Conservation (phyloP, 2,888 invertebrate species). For the Alloplasta piceator region DNA sequence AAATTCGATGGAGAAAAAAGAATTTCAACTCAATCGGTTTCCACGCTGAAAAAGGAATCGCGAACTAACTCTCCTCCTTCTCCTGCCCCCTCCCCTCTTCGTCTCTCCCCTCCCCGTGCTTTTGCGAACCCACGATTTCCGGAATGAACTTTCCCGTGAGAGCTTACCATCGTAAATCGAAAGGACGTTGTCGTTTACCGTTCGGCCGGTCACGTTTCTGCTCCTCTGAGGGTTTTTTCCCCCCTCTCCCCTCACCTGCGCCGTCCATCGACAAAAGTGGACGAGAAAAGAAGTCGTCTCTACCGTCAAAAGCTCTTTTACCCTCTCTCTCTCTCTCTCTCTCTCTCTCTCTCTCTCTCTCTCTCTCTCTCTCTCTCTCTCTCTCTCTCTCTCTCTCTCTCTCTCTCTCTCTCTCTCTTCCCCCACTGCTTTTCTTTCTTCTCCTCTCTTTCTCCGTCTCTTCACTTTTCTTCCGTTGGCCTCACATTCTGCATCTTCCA, state of each 20-base stretch:
- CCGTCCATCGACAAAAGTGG: conserved; percentile 37
- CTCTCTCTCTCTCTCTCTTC: conserved; percentile 4
- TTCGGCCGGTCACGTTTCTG: conserved; percentile 69
- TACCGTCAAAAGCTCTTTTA: conserved; percentile 38
- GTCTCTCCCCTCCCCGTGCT: neutral
- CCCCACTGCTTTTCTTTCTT: conserved; percentile 27
- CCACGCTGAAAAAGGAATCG: conserved; percentile 55
- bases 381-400: too few species aligned
- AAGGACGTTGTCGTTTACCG: conserved; percentile 70
- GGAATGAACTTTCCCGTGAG: conserved; percentile 67
- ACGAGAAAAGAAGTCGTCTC: conserved; percentile 13
- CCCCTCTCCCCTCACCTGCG: conserved; percentile 24
- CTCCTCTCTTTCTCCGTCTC: conserved; percentile 4
- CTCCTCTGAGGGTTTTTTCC: conserved; percentile 59
- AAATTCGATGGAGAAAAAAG: too few species aligned
- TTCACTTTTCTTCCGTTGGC: conserved; percentile 12
- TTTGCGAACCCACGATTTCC: conserved; percentile 52
- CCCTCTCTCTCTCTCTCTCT: neutral
- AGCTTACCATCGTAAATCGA: conserved; percentile 70
- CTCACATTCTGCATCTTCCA: conserved; percentile 25
- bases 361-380: conserved; percentile 37
- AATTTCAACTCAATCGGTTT: conserved; percentile 51
- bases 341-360: conserved; percentile 5
- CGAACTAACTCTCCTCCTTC: conserved; percentile 16
- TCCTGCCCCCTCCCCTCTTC: conserved; percentile 6